Conservation (phyloP, 2,888 invertebrate genomes). For the Caenorhabditis japonica region DNA sequence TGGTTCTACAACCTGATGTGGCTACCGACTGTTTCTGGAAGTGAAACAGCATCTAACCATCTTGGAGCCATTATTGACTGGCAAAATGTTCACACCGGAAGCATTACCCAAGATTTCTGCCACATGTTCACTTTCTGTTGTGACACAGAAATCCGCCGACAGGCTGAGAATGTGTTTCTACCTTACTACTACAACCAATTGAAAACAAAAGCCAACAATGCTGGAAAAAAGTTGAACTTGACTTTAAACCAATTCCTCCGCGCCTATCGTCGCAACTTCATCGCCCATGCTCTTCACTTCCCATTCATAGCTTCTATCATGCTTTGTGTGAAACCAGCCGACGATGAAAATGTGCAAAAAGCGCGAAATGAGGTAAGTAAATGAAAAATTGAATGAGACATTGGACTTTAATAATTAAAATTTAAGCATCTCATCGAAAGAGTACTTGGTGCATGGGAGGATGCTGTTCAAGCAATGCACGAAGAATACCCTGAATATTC, state of each 20-base stretch:
- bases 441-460: slow-evolving; percentile 56
- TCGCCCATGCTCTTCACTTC: slow-evolving; percentile 59
- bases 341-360: slow-evolving; percentile 24
- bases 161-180: slow-evolving; percentile 43
- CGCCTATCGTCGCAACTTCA: slow-evolving; percentile 53
- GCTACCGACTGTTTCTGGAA: slow-evolving; percentile 31
- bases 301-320: slow-evolving; percentile 61
- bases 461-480: slow-evolving; percentile 48
- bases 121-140: slow-evolving; percentile 61
- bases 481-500: slow-evolving; percentile 55
- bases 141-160: slow-evolving; percentile 33
- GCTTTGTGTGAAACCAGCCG: slow-evolving; percentile 49
- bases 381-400: too few species aligned
- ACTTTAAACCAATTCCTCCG: slow-evolving; percentile 49
- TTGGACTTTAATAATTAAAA: not conserved
- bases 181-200: slow-evolving; percentile 50
- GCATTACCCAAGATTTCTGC: slow-evolving; percentile 56
- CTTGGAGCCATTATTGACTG: slow-evolving; percentile 61
- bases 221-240: slow-evolving; percentile 34
- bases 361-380: slow-evolving; percentile 45
- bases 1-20: slow-evolving; percentile 64
- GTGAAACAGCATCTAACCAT: slow-evolving; percentile 45
- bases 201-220: slow-evolving; percentile 11
- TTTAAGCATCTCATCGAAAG: slow-evolving; percentile 46
- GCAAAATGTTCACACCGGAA: slow-evolving; percentile 61